Evolutionary conservation across 1,140 invertebrate species (phyloP).

Genomic region (Aphelinus certus): DNA sequence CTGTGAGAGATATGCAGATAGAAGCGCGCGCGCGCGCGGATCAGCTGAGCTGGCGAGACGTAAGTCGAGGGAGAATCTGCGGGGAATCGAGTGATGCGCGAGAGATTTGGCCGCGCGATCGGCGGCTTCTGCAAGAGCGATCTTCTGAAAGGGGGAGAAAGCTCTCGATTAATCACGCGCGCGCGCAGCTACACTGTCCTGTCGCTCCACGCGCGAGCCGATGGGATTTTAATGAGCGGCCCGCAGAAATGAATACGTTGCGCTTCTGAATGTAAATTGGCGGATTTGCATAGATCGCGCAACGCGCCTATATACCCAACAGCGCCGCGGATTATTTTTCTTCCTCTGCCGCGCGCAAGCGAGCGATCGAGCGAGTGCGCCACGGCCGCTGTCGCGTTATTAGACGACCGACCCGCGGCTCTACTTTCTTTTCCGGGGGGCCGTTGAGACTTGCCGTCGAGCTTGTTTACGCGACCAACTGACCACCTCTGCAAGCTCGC

Average conservation of each 20-base stretch:
- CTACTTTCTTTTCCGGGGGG: background rate
- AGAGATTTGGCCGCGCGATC: constrained; percentile 34
- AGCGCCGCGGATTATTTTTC: too few species aligned
- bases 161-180: constrained; percentile 39
- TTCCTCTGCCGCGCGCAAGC: too few species aligned
- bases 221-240: constrained; percentile 37
- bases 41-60: background rate
- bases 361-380: too few species aligned
- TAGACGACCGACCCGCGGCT: background rate
- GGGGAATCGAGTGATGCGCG: constrained; percentile 19
- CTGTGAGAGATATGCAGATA: constrained; percentile 12
- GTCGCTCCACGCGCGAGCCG: constrained; percentile 24
- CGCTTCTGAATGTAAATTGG: constrained; percentile 48
- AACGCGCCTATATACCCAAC: too few species aligned
- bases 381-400: background rate
- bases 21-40: background rate
- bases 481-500: too few species aligned
- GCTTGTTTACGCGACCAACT: too few species aligned
- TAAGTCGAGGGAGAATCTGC: constrained; percentile 11
- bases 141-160: too few species aligned
- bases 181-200: constrained; percentile 30
- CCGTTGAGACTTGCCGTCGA: background rate
- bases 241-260: constrained; percentile 36
- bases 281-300: constrained; percentile 44
- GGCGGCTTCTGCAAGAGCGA: background rate